Evolutionary conservation across 1,140 invertebrate genomes (phyloP).

Genomic region (Drosophila equinoxialis): DNA sequence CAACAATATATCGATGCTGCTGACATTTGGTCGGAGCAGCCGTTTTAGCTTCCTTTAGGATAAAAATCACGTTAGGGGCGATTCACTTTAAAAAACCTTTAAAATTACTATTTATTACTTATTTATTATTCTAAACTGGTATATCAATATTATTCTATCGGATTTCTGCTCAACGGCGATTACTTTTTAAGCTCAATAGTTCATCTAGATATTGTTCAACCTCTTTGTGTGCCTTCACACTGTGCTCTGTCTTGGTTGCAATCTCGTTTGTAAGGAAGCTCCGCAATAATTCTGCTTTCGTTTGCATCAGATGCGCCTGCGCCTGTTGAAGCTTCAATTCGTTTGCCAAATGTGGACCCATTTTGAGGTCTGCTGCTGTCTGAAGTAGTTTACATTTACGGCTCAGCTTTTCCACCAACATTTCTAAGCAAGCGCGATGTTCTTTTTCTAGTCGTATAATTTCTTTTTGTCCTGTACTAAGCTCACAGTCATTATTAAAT

Average conservation of each 20-base stretch:
- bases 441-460: constrained; percentile 62
- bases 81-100: no score
- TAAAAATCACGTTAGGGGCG: no score
- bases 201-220: constrained; percentile 66
- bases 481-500: constrained; percentile 23
- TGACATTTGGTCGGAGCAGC: no score
- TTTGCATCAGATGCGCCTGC: constrained; percentile 54
- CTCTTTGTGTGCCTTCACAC: constrained; percentile 64
- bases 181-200: constrained; percentile 30
- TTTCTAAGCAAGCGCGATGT: constrained; percentile 43
- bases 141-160: not conserved
- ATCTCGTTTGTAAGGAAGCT: constrained; percentile 51
- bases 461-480: constrained; percentile 46
- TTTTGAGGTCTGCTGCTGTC: constrained; percentile 58
- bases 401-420: constrained; percentile 34
- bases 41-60: no score
- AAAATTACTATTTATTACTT: not conserved
- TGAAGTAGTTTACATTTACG: constrained; percentile 61
- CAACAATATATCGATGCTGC: not conserved
- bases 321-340: constrained; percentile 62
- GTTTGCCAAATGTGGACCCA: constrained; percentile 59
- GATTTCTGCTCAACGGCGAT: not conserved
- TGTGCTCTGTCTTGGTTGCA: constrained; percentile 60
- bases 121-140: not conserved
- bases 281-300: constrained; percentile 64